Base-by-base conservation (phyloP, 2,888 invertebrate species). In the Drosophila maculinotata region DNA sequence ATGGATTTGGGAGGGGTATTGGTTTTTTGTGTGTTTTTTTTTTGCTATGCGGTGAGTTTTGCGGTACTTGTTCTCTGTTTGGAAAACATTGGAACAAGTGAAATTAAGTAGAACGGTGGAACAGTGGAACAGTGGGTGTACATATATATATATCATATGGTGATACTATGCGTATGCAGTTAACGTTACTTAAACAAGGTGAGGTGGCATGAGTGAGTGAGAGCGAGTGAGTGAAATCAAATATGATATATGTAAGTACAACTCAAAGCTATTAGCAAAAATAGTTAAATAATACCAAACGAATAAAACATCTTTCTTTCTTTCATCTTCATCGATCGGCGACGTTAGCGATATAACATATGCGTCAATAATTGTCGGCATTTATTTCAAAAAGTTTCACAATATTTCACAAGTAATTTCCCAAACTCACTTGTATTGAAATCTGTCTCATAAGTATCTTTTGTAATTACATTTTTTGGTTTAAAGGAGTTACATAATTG, bases 371-470 rank as follows among this genome's bases (percentile, higher is more conserved):
- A 35, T 47, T 42, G 51, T 63, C 52, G 44, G 57, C 41, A 63
- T 65, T 79, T 31, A 36, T 54, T 51, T 49, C 17, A 52, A 52
- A 52, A 57, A 58, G 30, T 33, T 59, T 60, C 28, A 59, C 12
- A 60, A 44, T 64, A 72, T 69, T 74, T 87, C 90, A 89, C 89
- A 89, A 88, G 89, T 90, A 84, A 84, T 88, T 89, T 90, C 89
- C 89, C 90, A 89, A 90, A 79, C 81, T 77, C 80, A 85, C 90
- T 89, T 89, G 89, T 76, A 89, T 90, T 90, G 89, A 89, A 89
- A 89, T 90, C 90, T 89, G 90, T 89, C 89, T 89, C 90, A 88
- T 89, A 89, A 89, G 89, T 89, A 89, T 89, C 89, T 89, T 90
- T 90, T 89, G 90, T 89, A 89, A 89, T 88, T 68, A 69, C 44